phyloP scores from a whole-genome alignment of 2,888 invertebrate genomes.

The Allophyes oxyacanthae region DNA sequence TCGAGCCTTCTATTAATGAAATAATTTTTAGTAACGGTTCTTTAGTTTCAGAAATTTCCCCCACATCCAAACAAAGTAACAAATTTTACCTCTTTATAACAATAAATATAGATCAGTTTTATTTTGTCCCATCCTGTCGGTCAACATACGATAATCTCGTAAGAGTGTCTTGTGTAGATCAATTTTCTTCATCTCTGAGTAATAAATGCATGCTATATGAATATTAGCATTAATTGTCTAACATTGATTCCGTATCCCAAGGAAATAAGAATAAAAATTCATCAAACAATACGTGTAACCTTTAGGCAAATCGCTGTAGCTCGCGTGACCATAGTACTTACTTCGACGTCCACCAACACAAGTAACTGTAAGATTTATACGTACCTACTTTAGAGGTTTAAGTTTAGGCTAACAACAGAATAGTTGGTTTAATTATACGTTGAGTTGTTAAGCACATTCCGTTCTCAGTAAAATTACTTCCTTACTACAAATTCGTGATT shows the following conservation, averaged over 20 bases:
- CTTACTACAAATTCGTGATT: constrained; percentile 57
- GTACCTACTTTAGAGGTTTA: constrained; percentile 17
- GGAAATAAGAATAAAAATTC: constrained; percentile 36
- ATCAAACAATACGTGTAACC: constrained; percentile 49
- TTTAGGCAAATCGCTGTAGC: constrained; percentile 38
- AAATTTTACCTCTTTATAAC: no score
- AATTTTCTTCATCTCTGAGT: no score
- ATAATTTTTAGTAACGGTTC: no score
- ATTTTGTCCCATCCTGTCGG: no score
- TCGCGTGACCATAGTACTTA: constrained; percentile 55
- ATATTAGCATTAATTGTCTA: constrained; percentile 19
- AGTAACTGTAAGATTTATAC: constrained; percentile 22
- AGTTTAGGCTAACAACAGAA: constrained; percentile 21
- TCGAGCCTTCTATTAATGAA: no score
- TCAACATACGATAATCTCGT: no score
- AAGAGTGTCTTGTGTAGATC: no score
- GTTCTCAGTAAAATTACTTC: constrained; percentile 48
- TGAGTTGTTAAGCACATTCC: constrained; percentile 29
- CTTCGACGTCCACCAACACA: constrained; percentile 13
- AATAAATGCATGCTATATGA: constrained; percentile 4
- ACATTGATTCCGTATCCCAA: constrained; percentile 46
- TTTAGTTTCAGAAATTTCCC: no score
- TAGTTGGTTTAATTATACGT: constrained; percentile 34
- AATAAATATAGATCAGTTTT: no score
- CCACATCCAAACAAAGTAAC: no score